Base-by-base conservation (phyloP, 2,888 invertebrate genomes). In the Cerceris rybyensis region DNA sequence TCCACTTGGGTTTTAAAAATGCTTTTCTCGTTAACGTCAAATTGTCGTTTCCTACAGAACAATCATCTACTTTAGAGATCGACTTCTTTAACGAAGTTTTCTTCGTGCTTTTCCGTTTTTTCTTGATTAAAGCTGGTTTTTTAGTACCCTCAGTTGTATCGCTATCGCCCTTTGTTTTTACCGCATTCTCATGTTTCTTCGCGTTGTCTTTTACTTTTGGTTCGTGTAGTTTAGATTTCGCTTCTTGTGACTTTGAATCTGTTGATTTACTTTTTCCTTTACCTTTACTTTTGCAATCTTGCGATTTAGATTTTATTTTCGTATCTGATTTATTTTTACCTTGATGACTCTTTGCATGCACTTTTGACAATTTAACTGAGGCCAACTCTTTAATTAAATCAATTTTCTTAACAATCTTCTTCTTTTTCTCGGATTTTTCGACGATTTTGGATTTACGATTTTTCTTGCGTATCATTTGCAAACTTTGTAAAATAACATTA, bases 1-100 rank as follows among this genome's bases (percentile, higher is more conserved):
- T 97, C 97, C 97, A 98, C 87, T 95, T 95, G 52, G 96, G 96
- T 85, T 93, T 93, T 75, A 93, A 91, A 75, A 93, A 93, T 43
- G 93, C 92, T 88, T 93, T 93, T 50, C 93, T 93, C 14, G 93
- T 85, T 68, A 91, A 82, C 63, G 81, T 78, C 70, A 90, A 82
- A 85, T 86, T 93, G 72, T 94, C 93, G 81, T 91, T 90, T 75
- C 85, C 77, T 80, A 89, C 68, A 87, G 80, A 64, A 88, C 85
- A 88, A 87, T 92, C 88, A 64, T 88, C 88, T 14, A 80, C 67
- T 73, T 92, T 93, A 82, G 91, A 93, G 14, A 83, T 54, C 88
- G 86, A 86, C 88, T 93, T 90, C 87, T 93, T 87, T 0, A 93
- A 91, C 11, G 69, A 11, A 11, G 61, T 92, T 86, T 91, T 91